phyloP scores from a whole-genome alignment of 2,888 invertebrate genomes.

The Drosophila limbata region DNA sequence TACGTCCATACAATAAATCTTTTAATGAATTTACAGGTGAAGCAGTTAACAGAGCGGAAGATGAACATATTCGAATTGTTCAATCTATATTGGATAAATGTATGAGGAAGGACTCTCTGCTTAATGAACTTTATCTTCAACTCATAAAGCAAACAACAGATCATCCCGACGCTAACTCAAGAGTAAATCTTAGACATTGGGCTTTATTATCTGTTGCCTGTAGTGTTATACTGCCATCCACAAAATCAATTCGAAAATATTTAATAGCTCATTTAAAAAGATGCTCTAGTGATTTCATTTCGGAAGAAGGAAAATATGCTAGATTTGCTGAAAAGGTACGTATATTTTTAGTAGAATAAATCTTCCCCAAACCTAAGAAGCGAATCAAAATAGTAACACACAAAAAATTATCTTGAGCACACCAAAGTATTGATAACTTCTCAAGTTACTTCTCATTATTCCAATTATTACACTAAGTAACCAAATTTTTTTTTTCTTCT shows the following conservation, averaged over 20 bases:
- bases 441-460: too few relatives aligned
- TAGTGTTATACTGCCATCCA: slow-evolving; percentile 94
- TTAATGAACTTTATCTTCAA: slow-evolving; percentile 96
- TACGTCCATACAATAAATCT: too few relatives aligned
- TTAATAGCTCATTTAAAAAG: slow-evolving; percentile 95
- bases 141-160: slow-evolving; percentile 97
- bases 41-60: slow-evolving; percentile 90
- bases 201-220: slow-evolving; percentile 93
- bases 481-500: too few relatives aligned
- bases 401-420: too few relatives aligned
- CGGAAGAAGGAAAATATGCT: slow-evolving; percentile 97
- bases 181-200: slow-evolving; percentile 96
- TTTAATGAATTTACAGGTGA: slow-evolving; percentile 85
- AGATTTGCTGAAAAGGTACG: slow-evolving; percentile 94
- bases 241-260: slow-evolving; percentile 93
- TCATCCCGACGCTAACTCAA: slow-evolving; percentile 94
- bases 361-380: background rate
- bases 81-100: slow-evolving; percentile 96
- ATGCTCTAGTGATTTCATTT: slow-evolving; percentile 94
- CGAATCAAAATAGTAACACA: too few relatives aligned
- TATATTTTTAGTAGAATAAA: background rate
- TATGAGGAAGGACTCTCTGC: slow-evolving; percentile 94
- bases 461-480: too few relatives aligned
- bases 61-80: slow-evolving; percentile 94
- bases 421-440: too few relatives aligned